A percentile compares a stretch with the other conserved stretches of the same genome.
Conservation (phyloP, 2,888 invertebrate species). For the Andrena minutula region DNA sequence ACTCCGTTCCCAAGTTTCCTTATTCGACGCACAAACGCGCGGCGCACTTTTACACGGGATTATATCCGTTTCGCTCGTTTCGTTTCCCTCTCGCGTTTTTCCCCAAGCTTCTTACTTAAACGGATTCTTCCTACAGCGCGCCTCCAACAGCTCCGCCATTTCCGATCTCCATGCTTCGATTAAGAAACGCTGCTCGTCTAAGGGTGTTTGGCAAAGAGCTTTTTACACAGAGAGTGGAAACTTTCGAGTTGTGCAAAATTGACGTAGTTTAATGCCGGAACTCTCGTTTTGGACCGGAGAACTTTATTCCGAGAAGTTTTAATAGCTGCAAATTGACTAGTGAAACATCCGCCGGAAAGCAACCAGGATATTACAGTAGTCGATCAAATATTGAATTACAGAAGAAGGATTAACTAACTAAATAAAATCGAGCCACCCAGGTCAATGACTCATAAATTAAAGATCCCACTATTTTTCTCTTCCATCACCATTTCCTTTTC, state of each 20-base stretch:
- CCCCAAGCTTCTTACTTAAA: background rate
- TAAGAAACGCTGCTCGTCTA: background rate
- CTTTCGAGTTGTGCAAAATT: constrained; percentile 13
- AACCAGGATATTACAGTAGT: background rate
- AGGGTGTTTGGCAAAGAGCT: background rate
- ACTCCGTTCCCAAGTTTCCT: background rate
- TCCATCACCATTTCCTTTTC: background rate
- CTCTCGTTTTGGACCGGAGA: background rate
- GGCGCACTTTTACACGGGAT: background rate
- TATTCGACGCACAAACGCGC: constrained; percentile 2
- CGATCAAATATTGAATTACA: background rate
- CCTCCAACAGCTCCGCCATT: too few species aligned
- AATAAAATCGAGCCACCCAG: too few species aligned
- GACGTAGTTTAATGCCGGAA: background rate
- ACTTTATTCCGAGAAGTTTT: constrained; percentile 16
- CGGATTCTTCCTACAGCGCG: background rate
- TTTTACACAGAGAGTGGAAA: background rate
- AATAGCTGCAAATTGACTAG: constrained; percentile 39
- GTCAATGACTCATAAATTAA: background rate
- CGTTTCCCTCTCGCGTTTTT: background rate
- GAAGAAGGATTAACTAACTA: background rate
- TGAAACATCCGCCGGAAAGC: background rate
- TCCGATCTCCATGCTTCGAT: constrained; percentile 1
- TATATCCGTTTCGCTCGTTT: constrained; percentile 7
- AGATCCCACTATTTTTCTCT: background rate